Base-by-base conservation (phyloP, 1,140 invertebrate species). In the Coboldia fuscipes region DNA sequence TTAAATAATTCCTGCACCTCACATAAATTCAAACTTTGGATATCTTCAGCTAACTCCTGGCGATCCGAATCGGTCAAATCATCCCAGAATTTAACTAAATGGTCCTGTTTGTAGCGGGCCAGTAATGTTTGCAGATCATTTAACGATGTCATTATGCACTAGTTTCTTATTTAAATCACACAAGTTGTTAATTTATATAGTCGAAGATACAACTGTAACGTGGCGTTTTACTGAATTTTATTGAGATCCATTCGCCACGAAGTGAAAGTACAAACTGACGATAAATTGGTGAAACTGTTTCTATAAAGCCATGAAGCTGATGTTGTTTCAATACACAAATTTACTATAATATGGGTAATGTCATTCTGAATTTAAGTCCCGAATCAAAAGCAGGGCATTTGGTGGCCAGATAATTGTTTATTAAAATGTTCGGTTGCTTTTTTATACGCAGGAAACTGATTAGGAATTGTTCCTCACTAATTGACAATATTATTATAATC, bases 51-150 rank as follows among this genome's bases (percentile, higher is more conserved):
- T 23, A 82, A 54, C 17, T 58, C 44, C 22, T 65, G 44, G 38
- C 65, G 66, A 44, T 90, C 66, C 30, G 69, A 58, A 5, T 72
- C 60, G 15, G 56, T 60, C 2, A 94, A 47, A 38, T 73, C 62
- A 37, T 75, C 61, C 78, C 78, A 92, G 56, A 83, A 94, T 44
- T 72, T 64, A 6, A 94, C 50, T 37, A 96, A 58, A 55, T 96
- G 89, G 34, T 77, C 70, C 60, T 97, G 90, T 36, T 60, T 56
- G 41, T 63, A 58, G 38, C 57, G 50, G 20, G 43, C 41, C 14
- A 67, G 44, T n/a, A n/a, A n/a, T 50, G 47, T 32, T 45, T 40
- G 16, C 49, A 43, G 31, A 66, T 40, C 28, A 40, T 45, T 37
- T 57, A n/a, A n/a, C n/a, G n/a, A n/a, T n/a, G n/a, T n/a, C n/a